A percentile compares a stretch with the other conserved stretches of the same genome.
Evolutionary conservation across 2,113 vertebrate species (phyloP).

Genomic region (Athene cunicularia): DNA sequence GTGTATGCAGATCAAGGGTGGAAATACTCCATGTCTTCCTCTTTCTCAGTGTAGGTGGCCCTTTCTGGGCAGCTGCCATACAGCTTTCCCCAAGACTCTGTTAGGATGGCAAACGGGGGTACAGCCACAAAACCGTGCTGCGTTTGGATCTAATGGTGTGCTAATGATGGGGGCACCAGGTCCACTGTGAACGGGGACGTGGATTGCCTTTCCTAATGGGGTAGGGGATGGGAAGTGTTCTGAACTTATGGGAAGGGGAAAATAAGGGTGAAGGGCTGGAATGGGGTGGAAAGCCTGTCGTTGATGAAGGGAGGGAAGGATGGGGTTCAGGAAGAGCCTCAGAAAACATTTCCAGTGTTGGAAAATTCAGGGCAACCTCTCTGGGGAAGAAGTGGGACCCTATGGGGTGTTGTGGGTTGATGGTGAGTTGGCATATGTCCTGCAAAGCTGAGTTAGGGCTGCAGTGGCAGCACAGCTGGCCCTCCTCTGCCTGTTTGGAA

Average conservation of each 20-base stretch:
- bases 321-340: neutral
- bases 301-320: neutral
- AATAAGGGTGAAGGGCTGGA: neutral
- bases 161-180: neutral
- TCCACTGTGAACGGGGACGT: neutral
- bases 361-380: fast-evolving
- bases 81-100: neutral
- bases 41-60: neutral
- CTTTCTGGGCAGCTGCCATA: neutral
- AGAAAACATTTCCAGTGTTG: neutral
- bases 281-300: neutral
- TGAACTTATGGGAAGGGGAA: neutral
- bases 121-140: neutral
- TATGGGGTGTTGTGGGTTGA: neutral
- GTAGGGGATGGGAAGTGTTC: neutral
- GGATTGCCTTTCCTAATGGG: neutral
- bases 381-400: neutral
- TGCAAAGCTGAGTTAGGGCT: neutral
- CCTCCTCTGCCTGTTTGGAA: neutral
- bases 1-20: constrained; percentile 10
- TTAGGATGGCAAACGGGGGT: neutral
- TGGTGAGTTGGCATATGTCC: neutral
- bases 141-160: neutral
- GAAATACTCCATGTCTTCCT: neutral
- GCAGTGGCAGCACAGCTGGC: neutral